Conservation (phyloP, 2,797 vertebrate genomes). For the Pseudochirops cupreus region DNA sequence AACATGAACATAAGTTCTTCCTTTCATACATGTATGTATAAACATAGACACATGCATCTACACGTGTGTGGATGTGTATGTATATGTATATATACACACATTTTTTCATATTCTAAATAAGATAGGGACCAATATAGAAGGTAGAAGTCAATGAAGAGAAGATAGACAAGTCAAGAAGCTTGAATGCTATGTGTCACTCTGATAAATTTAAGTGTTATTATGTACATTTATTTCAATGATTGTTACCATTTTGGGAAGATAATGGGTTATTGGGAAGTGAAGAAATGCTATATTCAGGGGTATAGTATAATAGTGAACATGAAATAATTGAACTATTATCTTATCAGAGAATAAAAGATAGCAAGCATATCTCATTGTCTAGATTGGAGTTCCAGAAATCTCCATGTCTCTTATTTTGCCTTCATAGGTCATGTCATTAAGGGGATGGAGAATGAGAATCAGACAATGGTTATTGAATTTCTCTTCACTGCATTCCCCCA, state of each 20-base stretch:
- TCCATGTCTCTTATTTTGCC: neutral
- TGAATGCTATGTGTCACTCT: neutral
- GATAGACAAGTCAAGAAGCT: neutral
- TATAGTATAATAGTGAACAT: neutral
- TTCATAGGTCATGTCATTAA: neutral
- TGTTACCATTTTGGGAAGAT: neutral
- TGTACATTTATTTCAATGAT: neutral
- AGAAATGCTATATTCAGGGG: neutral
- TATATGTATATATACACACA: neutral
- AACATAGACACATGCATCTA: neutral
- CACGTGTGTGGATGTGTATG: neutral
- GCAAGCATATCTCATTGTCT: neutral
- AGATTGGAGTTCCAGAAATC: neutral
- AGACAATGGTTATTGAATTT: constrained; percentile 56
- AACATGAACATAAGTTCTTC: neutral
- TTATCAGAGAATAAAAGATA: neutral
- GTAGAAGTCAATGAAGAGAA: neutral
- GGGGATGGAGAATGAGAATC: constrained; percentile 14
- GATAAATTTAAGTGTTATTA: neutral
- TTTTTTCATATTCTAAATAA: neutral
- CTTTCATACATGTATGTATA: neutral
- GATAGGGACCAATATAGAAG: neutral
- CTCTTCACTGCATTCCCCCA: constrained; percentile 61
- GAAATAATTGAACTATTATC: neutral
- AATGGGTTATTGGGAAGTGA: neutral